Base-by-base conservation (phyloP, 2,797 vertebrate genomes). In the Oreortyx pictus region DNA sequence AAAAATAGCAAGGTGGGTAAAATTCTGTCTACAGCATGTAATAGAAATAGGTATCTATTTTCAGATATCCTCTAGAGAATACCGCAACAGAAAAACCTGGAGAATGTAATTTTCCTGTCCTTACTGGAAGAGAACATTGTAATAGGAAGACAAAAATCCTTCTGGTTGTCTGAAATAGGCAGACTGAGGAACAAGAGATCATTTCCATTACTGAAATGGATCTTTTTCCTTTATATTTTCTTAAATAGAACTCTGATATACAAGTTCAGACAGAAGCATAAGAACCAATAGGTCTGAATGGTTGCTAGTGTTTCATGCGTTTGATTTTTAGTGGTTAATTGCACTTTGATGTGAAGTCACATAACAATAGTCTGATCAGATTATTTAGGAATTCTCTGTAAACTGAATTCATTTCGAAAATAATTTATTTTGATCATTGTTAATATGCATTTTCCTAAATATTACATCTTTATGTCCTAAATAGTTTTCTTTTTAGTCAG, bases 81-180 rank as follows among this genome's bases (percentile, higher is more conserved):
- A 49, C 23, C 81, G 82, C 56, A 70, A 66, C 50, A 62, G 49
- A 54, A 86, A 89, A 89, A 81, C 33, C 49, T 78, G 70, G 62
- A 91, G 74, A 59, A 70, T 76, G 88, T 54, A 81, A 92, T 94
- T 95, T 91, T 81, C 59, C 41, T 79, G 88, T 72, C 88, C 92
- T 94, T 94, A 67, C 59, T 91, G 74, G 41, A n/a, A 83, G 93
- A 91, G 70, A 77, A 75, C 74, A 15, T 33, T 61, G 46, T 78
- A 92, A 88, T 81, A 78, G 29, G 12, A 75, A 67, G 35, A 91
- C 43, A 59, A 70, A 77, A 94, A 79, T 39, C n/a, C n/a, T 61
- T 33, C 19, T 61, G n/a, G 19, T 7, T 68, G 67, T 71, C 31
- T 47, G n/a, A 33, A 66, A 16, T 24, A 24, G 15, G 16, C 31